phyloP scores from a whole-genome alignment of 2,113 vertebrate species.

The Conger conger region DNA sequence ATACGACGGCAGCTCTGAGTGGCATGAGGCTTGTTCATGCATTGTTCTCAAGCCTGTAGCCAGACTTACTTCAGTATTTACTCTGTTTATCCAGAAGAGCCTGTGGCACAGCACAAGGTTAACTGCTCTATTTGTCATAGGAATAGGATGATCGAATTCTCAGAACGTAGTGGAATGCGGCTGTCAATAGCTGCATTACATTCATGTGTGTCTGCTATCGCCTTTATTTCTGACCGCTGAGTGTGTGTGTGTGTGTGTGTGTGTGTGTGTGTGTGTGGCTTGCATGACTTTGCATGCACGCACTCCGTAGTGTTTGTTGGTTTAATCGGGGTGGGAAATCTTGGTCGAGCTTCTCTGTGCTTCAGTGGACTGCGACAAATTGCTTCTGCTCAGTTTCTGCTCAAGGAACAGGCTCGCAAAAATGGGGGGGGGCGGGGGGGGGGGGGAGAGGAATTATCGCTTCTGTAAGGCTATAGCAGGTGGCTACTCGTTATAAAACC shows the following conservation, averaged over 20 bases:
- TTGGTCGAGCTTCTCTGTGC: background rate
- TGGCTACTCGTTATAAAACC: slow-evolving; percentile 9
- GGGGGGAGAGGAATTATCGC: background rate
- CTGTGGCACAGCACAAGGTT: background rate
- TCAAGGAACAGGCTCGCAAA: background rate
- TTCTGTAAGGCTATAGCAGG: slow-evolving; percentile 2
- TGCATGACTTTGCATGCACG: background rate
- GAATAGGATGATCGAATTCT: background rate
- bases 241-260: background rate
- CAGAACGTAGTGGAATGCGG: background rate
- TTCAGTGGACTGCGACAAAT: slow-evolving; percentile 16
- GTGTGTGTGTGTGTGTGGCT: background rate
- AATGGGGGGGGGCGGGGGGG: background rate
- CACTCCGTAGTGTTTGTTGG: background rate
- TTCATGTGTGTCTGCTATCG: background rate
- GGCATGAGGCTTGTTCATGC: background rate
- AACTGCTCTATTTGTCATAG: background rate
- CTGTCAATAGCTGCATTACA: background rate
- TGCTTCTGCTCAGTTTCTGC: background rate
- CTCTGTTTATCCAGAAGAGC: background rate
- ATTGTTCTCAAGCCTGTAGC: background rate
- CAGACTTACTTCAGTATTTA: background rate
- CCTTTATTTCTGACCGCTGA: background rate
- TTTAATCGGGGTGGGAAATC: slow-evolving; percentile 25
- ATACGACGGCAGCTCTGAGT: background rate